Conservation (phyloP, 2,113 vertebrate genomes). For the Physeter macrocephalus region DNA sequence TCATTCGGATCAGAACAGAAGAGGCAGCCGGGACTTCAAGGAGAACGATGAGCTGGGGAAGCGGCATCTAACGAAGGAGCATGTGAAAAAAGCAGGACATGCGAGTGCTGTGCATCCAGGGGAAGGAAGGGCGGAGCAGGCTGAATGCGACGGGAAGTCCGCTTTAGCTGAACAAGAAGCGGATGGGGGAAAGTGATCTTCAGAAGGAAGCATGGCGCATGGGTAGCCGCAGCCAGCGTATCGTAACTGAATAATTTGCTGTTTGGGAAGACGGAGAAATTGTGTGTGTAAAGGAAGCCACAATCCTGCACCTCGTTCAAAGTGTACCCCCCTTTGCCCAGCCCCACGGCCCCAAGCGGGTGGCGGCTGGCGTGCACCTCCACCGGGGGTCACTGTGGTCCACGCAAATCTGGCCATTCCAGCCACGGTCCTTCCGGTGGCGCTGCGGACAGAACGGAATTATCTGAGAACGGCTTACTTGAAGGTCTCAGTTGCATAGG, state of each 20-base stretch:
- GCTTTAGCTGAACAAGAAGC: not conserved
- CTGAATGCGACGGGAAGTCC: not conserved
- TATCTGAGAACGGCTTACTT: not conserved
- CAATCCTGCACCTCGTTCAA: accelerated
- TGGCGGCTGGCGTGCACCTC: accelerated
- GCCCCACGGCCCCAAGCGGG: accelerated
- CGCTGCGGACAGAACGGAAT: not conserved
- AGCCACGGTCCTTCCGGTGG: accelerated
- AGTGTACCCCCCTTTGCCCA: too few relatives aligned
- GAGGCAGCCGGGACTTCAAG: not conserved
- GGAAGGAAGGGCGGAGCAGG: not conserved
- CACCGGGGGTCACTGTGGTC: not conserved
- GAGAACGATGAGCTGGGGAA: not conserved
- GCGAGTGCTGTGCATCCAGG: not conserved
- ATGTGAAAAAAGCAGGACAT: not conserved
- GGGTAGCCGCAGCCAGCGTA: not conserved
- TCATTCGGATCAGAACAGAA: not conserved
- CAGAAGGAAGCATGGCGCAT: not conserved
- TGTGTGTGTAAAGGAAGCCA: not conserved
- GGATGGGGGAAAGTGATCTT: not conserved
- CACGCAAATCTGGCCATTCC: not conserved
- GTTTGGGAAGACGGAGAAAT: not conserved
- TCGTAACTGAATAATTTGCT: not conserved
- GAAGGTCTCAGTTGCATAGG: not conserved
- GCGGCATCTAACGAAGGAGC: not conserved